A percentile compares a stretch with the other conserved stretches of the same genome.
Evolutionary conservation across 2,113 vertebrate genomes (phyloP).

Genomic region (Gymnocephalus cernua): DNA sequence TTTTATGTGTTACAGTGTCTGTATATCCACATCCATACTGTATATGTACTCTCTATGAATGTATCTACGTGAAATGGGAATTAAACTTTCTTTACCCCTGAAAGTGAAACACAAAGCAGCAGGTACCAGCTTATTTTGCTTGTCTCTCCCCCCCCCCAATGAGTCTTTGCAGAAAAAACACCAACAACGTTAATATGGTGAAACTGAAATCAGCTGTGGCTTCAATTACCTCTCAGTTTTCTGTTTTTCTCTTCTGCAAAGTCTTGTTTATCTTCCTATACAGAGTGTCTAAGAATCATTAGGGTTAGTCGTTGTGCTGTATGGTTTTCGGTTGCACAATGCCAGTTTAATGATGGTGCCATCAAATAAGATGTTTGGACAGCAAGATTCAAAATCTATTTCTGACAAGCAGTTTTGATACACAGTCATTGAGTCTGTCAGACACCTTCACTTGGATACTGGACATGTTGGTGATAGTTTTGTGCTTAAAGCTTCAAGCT

Average conservation of each 20-base stretch:
- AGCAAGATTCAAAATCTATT: background rate
- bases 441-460: background rate
- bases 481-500: background rate
- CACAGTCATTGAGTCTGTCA: background rate
- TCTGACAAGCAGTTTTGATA: background rate
- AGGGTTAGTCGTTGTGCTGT: background rate
- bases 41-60: background rate
- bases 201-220: conserved; percentile 47
- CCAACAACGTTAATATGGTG: background rate
- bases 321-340: too few relatives aligned
- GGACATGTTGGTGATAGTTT: background rate
- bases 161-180: conserved; percentile 27
- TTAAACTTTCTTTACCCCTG: background rate
- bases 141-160: background rate
- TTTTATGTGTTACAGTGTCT: background rate
- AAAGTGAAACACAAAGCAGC: conserved; percentile 9
- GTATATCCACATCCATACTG: background rate
- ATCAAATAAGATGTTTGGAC: background rate
- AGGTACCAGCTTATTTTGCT: background rate
- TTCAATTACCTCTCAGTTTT: background rate
- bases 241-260: background rate
- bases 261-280: background rate
- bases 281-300: too few relatives aligned
- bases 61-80: background rate
- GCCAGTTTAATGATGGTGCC: background rate